phyloP scores from a whole-genome alignment of 2,113 vertebrate genomes.

The Cryptomyrus ogoouensis region DNA sequence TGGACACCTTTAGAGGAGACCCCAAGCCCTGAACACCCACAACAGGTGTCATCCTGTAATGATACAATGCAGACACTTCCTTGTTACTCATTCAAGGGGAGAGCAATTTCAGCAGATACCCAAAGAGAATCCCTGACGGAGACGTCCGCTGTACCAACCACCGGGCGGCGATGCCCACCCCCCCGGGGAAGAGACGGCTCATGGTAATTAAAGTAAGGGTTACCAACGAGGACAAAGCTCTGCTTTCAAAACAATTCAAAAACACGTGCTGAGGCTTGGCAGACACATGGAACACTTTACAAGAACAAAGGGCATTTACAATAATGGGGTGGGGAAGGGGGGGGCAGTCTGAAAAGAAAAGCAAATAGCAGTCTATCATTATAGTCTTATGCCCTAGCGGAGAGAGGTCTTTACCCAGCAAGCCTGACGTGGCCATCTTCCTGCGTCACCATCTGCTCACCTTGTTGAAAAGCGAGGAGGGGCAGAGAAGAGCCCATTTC shows the following conservation, averaged over 20 bases:
- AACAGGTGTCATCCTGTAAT: slow-evolving; percentile 60
- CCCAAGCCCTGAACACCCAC: slow-evolving; percentile 52
- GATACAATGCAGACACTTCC: neutral
- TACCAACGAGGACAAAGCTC: too few relatives aligned
- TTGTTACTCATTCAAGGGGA: neutral
- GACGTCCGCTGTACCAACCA: neutral
- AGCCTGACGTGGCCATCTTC: neutral
- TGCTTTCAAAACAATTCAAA: neutral
- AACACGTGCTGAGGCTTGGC: neutral
- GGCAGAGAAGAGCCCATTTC: slow-evolving; percentile 23
- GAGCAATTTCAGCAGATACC: neutral
- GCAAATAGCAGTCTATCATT: neutral
- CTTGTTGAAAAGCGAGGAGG: neutral
- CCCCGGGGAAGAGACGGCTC: neutral
- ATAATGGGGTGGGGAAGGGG: neutral
- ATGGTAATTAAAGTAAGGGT: neutral
- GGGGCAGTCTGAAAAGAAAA: neutral
- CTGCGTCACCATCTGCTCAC: neutral
- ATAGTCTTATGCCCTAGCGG: neutral
- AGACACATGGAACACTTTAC: neutral
- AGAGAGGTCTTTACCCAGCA: neutral
- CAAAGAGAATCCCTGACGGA: neutral
- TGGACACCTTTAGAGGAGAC: slow-evolving; percentile 73
- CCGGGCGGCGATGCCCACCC: neutral
- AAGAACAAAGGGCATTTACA: neutral